Conservation (phyloP, 2,888 invertebrate species). For the Pherbina coryleti region DNA sequence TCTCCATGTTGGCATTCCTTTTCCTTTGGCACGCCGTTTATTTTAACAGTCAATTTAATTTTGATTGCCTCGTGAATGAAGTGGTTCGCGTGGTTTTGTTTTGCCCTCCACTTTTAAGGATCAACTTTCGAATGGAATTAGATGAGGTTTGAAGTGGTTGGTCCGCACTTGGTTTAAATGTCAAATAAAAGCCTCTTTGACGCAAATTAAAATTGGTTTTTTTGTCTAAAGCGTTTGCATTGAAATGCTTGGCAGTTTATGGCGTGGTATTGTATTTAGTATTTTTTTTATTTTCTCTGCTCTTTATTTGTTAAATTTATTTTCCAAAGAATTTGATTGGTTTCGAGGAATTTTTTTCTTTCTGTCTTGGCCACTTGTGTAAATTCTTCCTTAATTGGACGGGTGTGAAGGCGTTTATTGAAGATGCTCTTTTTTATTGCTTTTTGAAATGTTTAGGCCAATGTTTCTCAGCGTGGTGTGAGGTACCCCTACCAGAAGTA, state of each 20-base stretch:
- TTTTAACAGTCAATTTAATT: conserved; percentile 35
- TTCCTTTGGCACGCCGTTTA: conserved; percentile 16
- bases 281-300: no score
- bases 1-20: neutral
- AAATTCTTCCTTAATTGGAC: no score
- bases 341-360: no score
- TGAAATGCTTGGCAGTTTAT: neutral
- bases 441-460: no score
- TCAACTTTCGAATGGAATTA: conserved; percentile 5
- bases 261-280: no score
- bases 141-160: conserved; percentile 22
- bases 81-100: conserved; percentile 22
- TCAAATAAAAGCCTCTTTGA: neutral
- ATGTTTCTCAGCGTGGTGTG: no score
- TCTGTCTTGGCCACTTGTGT: no score
- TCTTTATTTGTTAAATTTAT: no score
- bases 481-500: no score
- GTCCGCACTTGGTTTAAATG: neutral
- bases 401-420: no score
- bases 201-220: conserved; percentile 5
- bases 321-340: no score
- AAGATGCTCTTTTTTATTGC: no score
- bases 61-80: conserved; percentile 15
- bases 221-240: neutral
- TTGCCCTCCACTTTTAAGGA: neutral